Evolutionary conservation across 2,113 vertebrate genomes (phyloP), one percentile per base, ranked within the genome.

Genomic region (Plectropomus leopardus): DNA sequence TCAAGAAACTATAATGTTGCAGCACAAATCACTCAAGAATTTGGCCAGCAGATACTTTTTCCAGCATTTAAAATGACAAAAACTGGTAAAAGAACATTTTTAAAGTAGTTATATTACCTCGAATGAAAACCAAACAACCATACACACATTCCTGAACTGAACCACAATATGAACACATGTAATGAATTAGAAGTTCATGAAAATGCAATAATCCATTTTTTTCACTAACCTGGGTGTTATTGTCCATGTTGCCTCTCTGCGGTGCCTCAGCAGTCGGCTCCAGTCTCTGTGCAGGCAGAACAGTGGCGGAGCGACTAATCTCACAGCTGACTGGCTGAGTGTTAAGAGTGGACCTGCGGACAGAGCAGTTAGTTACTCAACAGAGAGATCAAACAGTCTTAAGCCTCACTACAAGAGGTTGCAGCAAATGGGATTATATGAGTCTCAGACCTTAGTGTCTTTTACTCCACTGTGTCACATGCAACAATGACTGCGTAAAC

Each of bases 381-480:
- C 86, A 80, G 64, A 76, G 60, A 86, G 87, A 83, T 88, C 86
- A 88, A 81, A 85, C 76, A 45, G 64, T 54, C 80, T 59, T 86
- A 87, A 82, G 60, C 84, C 63, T 81, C 70, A 53, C 48, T 42
- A 76, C 77, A 68, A 76, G 68, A 82, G 57, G 68, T 14, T 58
- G 55, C 65, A 50, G 73, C 40, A 34, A 19, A 24, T 67, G 30
- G 76, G 90, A 89, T 90, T 90, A 88, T 24, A 42, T 17, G 32
- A 47, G 66, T 40, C 58, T 82, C 75, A 69, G 59, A 40, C 17
- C 28, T 66, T 54, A 21, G 15, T 14, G 21, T 19, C 53, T 23
- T 42, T 34, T 24, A 61, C 45, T 84, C 44, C 16, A 4, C 63
- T 82, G 26, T 4, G 30, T 70, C 72, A 54, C 53, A 28, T 40